Evolutionary conservation across 1,140 invertebrate species (phyloP).

Genomic region (Magallana gigas): DNA sequence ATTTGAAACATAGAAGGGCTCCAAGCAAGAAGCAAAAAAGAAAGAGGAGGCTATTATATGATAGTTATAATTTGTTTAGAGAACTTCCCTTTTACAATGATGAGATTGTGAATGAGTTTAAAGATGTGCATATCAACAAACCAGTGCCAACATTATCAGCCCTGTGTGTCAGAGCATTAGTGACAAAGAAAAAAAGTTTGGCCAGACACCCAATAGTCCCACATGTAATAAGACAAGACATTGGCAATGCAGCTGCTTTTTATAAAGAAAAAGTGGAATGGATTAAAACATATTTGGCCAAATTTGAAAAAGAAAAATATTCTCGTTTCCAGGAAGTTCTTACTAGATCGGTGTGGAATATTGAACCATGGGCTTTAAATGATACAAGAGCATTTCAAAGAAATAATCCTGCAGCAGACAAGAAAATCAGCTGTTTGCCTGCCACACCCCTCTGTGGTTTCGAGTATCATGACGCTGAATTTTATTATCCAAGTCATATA

Average conservation of each 20-base stretch:
- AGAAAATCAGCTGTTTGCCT: background rate
- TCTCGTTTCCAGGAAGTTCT: background rate
- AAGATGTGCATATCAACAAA: background rate
- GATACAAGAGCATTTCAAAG: too few species aligned
- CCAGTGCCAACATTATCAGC: background rate
- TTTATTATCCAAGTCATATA: background rate
- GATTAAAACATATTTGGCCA: background rate
- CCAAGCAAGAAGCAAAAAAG: constrained; percentile 20
- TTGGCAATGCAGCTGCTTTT: background rate
- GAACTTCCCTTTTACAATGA: background rate
- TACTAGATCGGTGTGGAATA: background rate
- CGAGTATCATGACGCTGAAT: background rate
- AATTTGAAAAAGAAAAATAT: background rate
- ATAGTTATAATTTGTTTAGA: background rate
- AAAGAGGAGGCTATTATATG: background rate
- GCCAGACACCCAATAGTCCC: background rate
- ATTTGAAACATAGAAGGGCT: background rate
- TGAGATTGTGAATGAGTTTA: background rate
- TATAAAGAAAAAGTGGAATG: background rate
- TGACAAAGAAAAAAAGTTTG: background rate
- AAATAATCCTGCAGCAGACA: background rate
- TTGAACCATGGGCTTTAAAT: background rate
- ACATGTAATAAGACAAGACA: background rate
- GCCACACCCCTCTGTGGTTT: background rate
- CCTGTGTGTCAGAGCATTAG: background rate